A percentile compares a stretch with the other conserved stretches of the same genome.
phyloP scores from a whole-genome alignment of 2,888 invertebrate species.

The Cinara cedri region DNA sequence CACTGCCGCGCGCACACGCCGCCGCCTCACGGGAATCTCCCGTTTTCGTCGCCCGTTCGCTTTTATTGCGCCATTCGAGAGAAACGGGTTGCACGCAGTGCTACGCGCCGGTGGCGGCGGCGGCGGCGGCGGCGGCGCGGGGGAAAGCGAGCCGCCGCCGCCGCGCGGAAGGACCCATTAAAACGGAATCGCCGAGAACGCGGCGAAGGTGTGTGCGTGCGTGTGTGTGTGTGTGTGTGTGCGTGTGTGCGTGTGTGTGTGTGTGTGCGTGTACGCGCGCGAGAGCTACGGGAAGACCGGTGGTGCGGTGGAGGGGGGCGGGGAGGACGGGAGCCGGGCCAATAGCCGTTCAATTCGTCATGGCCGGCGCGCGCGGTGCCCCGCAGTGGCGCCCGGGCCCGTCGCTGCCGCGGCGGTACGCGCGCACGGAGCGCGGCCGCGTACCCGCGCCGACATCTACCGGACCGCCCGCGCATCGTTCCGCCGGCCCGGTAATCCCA shows the following conservation, averaged over 20 bases:
- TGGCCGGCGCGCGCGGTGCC: slow-evolving; percentile 51
- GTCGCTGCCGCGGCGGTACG: neutral
- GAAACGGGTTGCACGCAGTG: slow-evolving; percentile 62
- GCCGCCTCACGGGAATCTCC: slow-evolving; percentile 62
- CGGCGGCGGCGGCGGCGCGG: slow-evolving; percentile 27
- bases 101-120: slow-evolving; percentile 16
- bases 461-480: neutral
- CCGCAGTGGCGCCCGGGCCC: slow-evolving; percentile 26
- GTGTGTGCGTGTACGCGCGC: too few relatives aligned
- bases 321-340: slow-evolving; percentile 61
- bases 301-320: slow-evolving; percentile 62
- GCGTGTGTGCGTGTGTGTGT: too few relatives aligned
- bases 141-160: neutral
- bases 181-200: slow-evolving; percentile 57
- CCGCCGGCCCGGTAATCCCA: slow-evolving; percentile 27
- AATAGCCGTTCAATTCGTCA: slow-evolving; percentile 58
- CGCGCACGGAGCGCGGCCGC: neutral
- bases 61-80: slow-evolving; percentile 58
- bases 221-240: too few relatives aligned
- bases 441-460: slow-evolving; percentile 36
- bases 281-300: too few relatives aligned
- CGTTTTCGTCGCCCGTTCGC: slow-evolving; percentile 64
- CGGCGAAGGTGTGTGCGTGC: slow-evolving; percentile 60
- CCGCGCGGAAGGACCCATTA: slow-evolving; percentile 51
- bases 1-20: slow-evolving; percentile 32